A percentile compares a stretch with the other conserved stretches of the same genome.
phyloP scores from a whole-genome alignment of 2,113 vertebrate species.

The Trochalopteron elliotii region DNA sequence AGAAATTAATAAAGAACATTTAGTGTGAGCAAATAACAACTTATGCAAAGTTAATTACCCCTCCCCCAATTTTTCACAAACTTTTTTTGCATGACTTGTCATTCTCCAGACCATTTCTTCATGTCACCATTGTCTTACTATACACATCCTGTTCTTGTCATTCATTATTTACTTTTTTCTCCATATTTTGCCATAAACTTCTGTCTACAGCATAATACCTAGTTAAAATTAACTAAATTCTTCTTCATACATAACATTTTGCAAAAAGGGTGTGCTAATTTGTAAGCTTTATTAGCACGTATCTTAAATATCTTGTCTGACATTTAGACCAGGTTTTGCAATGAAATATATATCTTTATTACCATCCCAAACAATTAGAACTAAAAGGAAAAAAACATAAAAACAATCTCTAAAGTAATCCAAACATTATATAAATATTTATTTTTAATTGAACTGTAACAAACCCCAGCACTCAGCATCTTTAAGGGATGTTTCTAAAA shows the following conservation, averaged over 20 bases:
- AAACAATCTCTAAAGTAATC: neutral
- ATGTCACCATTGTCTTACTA: neutral
- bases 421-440: neutral
- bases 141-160: neutral
- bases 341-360: neutral
- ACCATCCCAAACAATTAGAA: neutral
- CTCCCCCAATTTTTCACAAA: neutral
- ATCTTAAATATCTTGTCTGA: neutral
- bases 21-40: neutral
- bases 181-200: neutral
- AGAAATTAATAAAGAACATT: neutral
- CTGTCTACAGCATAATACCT: neutral
- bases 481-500: neutral
- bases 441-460: neutral
- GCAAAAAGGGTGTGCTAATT: neutral
- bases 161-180: neutral
- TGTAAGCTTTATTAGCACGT: neutral
- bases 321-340: neutral
- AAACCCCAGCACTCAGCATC: neutral
- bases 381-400: neutral
- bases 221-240: neutral
- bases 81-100: neutral
- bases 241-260: neutral
- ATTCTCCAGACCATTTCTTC: neutral
- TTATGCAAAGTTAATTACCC: neutral